These are phyloP conservation scores for Melanerpes aurifrons DNA, from an alignment of 2,113 vertebrate species.

Conservation along the genomic window DNA sequence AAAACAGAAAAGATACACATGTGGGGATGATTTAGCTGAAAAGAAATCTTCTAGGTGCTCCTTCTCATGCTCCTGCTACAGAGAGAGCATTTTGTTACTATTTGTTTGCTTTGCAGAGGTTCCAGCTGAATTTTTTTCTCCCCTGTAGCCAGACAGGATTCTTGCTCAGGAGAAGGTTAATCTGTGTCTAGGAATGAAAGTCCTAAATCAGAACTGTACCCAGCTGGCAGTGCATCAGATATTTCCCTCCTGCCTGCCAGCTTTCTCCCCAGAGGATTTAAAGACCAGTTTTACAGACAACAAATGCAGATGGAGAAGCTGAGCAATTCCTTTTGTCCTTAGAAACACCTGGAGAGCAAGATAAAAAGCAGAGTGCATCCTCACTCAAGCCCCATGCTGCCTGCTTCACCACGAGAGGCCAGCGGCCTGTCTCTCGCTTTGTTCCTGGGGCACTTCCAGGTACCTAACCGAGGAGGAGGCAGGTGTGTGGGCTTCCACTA, in stretches of 20 bases:
- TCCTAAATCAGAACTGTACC: neutral
- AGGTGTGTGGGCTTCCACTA: neutral
- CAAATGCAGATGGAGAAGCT: neutral
- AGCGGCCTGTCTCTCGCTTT: neutral
- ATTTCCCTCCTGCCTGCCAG: neutral
- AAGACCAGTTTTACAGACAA: neutral
- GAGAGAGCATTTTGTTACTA: neutral
- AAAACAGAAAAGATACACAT: neutral
- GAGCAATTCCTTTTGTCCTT: neutral
- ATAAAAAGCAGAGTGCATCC: neutral
- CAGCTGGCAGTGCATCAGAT: neutral
- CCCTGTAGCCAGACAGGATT: neutral
- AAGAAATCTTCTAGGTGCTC: neutral
- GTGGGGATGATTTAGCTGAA: neutral
- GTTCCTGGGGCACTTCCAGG: neutral
- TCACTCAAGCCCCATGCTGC: fast-evolving
- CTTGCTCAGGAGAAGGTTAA: neutral
- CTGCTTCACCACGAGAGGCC: fast-evolving
- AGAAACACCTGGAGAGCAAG: neutral
- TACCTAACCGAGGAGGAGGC: neutral
- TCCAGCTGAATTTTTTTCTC: neutral
- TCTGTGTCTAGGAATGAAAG: neutral
- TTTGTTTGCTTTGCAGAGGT: neutral
- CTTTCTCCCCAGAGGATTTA: neutral
- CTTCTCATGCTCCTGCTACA: neutral